Evolutionary conservation across 2,113 vertebrate genomes (phyloP), one percentile per base, ranked within the genome.

Genomic region (Brachyhypopomus gauderio): DNA sequence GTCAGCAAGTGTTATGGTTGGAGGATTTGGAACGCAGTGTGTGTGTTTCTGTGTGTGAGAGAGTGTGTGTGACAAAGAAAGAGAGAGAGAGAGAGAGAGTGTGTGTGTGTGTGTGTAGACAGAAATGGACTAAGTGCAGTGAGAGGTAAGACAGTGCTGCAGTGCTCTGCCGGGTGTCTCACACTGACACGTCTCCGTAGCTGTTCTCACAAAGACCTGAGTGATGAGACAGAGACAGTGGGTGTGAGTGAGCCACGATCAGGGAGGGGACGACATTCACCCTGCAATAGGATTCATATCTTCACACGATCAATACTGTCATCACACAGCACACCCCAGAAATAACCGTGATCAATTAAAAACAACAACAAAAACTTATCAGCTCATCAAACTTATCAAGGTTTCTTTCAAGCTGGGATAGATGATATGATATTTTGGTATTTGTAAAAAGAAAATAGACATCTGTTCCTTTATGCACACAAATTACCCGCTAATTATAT

Each of bases 1-100:
- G 74, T 67, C 72, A 71, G 80, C 75, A 55, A 62, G 73, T 34
- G 55, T 22, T 75, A 56, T 1, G 30, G 73, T 38, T 48, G 63
- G 23, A 45, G 63, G 59, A 16, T 71, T 55, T 22, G 22, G 56
- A 19, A 67, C n/a, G 16, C 2, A 64, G 25, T 17, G 23, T 11
- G 41, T 8, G 41, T 45, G 5, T 41, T 3, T 41, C 17, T 14
- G 52, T 63, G 66, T 71, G 38, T 63, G 56, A 30, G 66, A 63
- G 34, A 45, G 22, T 16, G 23, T 80, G 69, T 72, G 69, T 80
- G 30, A 27, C n/a, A n/a, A n/a, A n/a, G n/a, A n/a, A n/a, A n/a
- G n/a, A n/a, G n/a, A n/a, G 36, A 41, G 48, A 56, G 72, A 48
- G 69, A 34, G 19, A 38, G 9, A 41, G 55, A 17, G 11, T 17